phyloP scores from a whole-genome alignment of 2,888 invertebrate genomes.

The Leptinotarsa tumamoca region DNA sequence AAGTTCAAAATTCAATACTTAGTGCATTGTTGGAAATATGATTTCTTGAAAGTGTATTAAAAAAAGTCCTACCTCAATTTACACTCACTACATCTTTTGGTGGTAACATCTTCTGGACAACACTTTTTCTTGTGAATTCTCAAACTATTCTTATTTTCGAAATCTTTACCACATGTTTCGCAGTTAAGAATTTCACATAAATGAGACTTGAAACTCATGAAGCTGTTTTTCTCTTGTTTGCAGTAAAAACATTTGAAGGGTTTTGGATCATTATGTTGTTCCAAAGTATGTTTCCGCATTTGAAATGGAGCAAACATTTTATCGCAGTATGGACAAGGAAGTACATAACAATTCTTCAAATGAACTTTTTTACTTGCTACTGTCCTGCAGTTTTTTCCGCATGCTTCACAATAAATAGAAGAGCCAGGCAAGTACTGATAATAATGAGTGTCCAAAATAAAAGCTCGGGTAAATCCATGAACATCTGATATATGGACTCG shows the following conservation, averaged over 20 bases:
- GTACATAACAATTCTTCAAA: slow-evolving; percentile 6
- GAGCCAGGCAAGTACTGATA: slow-evolving; percentile 15
- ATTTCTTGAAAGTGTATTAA: neutral
- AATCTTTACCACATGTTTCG: slow-evolving; percentile 5
- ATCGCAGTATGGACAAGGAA: slow-evolving; percentile 20
- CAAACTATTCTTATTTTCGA: neutral
- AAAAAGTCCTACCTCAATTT: neutral
- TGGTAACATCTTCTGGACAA: neutral
- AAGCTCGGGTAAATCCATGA: slow-evolving; percentile 4
- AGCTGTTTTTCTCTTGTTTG: slow-evolving; percentile 5
- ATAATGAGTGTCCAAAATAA: neutral
- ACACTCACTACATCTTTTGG: slow-evolving; percentile 1
- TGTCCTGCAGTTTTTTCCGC: slow-evolving; percentile 4
- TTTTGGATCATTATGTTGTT: slow-evolving; percentile 4
- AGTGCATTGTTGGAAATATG: neutral
- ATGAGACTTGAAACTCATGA: neutral
- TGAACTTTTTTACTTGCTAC: neutral
- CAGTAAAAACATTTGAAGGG: slow-evolving; percentile 22
- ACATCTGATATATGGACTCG: neutral
- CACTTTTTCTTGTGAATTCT: neutral
- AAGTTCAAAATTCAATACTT: neutral
- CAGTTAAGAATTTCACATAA: neutral
- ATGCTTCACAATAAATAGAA: slow-evolving; percentile 7
- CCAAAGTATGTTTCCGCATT: slow-evolving; percentile 7
- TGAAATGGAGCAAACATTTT: slow-evolving; percentile 1